Evolutionary conservation across 2,797 vertebrate genomes (phyloP), one percentile per base, ranked within the genome.

Genomic region (Spinibarbus caldwelli): DNA sequence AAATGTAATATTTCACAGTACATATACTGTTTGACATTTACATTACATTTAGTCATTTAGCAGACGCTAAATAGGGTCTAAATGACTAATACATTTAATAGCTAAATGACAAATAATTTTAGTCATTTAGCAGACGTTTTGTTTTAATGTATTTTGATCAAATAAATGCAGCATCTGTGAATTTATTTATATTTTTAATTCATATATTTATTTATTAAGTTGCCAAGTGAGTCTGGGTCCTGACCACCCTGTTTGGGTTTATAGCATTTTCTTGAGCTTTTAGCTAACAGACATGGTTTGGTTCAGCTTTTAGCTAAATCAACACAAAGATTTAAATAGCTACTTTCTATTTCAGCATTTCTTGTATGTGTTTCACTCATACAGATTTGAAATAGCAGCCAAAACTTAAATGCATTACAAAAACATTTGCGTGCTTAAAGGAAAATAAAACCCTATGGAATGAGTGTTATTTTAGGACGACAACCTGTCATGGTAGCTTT

Each of bases 401-500:
- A 29, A 31, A 83, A 19, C 57, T 49, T 64, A 67, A 77, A 54
- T 26, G 43, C 57, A 10, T 47, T 31, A 36, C 41, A 67, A 67
- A 67, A 67, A 67, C 78, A 67, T 67, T 49, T 47, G 31, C n/a
- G 62, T 67, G 78, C 43, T 31, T 70, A 36, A 6, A 78, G 23
- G 31, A 43, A 34, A 73, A 84, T 68, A 41, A 64, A 78, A 75
- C 73, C 36, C 8, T 57, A n/a, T 3, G 29, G 49, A 41, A 70
- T 78, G n/a, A 66, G 71, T 70, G 75, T 78, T 78, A 78, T 70
- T 70, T 78, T 57, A 26, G 45, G 47, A 66, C 7, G 64, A 70
- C 49, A 62, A 62, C 76, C 76, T 79, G 76, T 72, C 83, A 26
- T 36, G 49, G n/a, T 54, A 77, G 83, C 83, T 84, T 84, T 84